Evolutionary conservation across 2,113 vertebrate genomes (phyloP), one percentile per base, ranked within the genome.

Genomic region (Sturnira hondurensis): DNA sequence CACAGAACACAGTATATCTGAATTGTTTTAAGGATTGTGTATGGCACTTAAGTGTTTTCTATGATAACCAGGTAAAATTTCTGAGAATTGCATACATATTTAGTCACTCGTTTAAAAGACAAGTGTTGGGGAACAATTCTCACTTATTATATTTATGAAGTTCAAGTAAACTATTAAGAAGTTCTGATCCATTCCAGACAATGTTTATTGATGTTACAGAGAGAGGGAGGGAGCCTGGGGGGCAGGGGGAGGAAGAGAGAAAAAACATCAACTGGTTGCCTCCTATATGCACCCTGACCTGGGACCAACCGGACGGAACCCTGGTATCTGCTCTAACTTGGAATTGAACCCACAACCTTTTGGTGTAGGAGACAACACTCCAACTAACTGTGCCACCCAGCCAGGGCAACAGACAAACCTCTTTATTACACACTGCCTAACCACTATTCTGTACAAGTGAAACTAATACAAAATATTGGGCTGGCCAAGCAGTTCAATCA

Each of bases 61-160:
- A 65, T 76, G 43, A 58, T 52, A 31, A 94, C 28, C 82, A 93
- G 41, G 36, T 94, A 94, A 87, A 63, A 86, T 73, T 85, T 71
- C 38, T 63, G 26, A 38, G 14, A 93, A 73, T 54, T 86, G 86
- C 78, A 84, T 86, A 86, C 78, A 84, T 89, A 93, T 58, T 84
- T 52, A 89, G 78, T 19, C 17, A 74, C 85, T n/a, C n/a, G n/a
- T n/a, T n/a, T 90, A 70, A 84, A 83, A 84, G 41, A 89, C 78
- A 11, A 78, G 38, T 87, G 82, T 3, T 77, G 2, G 33, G 89
- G 28, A 94, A 94, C n/a, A 96, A 77, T 82, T 86, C 26, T 58
- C 38, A 93, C n/a, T 15, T 77, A 68, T 54, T 83, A 54, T 50
- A 74, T 19, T 73, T 90, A 17, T 76, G 70, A 91, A 80, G 77